Evolutionary conservation across 92 coral and sea anemone species (phyloP), one percentile per base, ranked within the genome.

Genomic region (Scolanthus callimorphus): DNA sequence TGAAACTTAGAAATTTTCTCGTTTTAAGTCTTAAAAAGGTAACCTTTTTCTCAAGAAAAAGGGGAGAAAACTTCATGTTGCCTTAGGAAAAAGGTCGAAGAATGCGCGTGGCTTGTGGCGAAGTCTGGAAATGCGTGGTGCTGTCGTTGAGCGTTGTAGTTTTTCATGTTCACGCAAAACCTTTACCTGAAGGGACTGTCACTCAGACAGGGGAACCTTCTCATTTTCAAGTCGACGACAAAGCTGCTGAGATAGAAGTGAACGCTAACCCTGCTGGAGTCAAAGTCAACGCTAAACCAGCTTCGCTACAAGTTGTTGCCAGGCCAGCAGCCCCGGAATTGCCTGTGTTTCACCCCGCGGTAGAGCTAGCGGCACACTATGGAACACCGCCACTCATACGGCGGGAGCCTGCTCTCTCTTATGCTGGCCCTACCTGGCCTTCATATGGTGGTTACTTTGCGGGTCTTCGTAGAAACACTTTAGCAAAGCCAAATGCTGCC

Each of bases 241-340:
- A 90, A 60, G 94, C 99, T 25, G 99, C 99, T 3, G 99, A 94
- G 59, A 90, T 94, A 20, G 99, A 94, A 72, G 96, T 94, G 15
- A 94, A 94, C 54, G 99, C 99, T 17, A 94, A 94, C 29, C 97
- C 99, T 2, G 96, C 96, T 37, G 99, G 99, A 3, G 99, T 94
- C 0, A 94, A 94, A 67, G 97, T 94, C 28, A 94, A 89, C 52
- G 99, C 99, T 20, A 94, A 94, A 27, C 98, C 98, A 11, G 98
- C 98, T 2, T 92, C 98, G 1, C 83, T 92, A 56, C 98, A 92
- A 69, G 98, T 92, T 10, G 99, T 94, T 2, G 91, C 99, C 51
- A 94, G 89, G 49, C 99, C 99, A 1, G 99, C 96, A 20, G 65
- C 95, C 27, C 99, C 99, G 0, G 95, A 96, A 0, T 71, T 94